Base-by-base conservation (phyloP, 2,797 vertebrate genomes). In the Gadopsis marmoratus region DNA sequence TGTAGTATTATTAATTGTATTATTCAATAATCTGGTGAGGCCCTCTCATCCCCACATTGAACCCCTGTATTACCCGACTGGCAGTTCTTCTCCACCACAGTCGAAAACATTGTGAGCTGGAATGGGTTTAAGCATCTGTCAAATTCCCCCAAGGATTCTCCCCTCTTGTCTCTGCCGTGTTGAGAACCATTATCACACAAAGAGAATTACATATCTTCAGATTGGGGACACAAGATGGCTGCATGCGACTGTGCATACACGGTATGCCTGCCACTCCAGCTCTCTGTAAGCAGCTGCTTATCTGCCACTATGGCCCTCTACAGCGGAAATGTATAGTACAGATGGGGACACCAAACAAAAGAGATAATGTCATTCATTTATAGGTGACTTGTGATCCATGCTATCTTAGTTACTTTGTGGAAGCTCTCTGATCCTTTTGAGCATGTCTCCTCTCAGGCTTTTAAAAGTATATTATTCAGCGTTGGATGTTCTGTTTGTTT, bases 211-310 rank as follows among this genome's bases (percentile, higher is more conserved):
- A 89, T 84, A 79, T 83, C 70, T 67, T 55, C 84, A 88, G 83
- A 94, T 78, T 86, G 86, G 68, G 81, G 85, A 55, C 89, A 89
- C 85, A 92, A 87, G 83, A 93, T 91, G 91, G 88, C 83, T 85
- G 75, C 73, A 82, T 85, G 73, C 89, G 89, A 86, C 82, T 65
- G 75, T 78, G 83, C 82, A 83, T 86, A 72, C 74, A 68, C 71
- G 56, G 67, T 77, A 64, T 66, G 76, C 62, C 74, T 86, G 85
- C 74, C 82, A 83, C 84, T 84, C 80, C 75, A 71, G 71, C 79
- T 84, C 47, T 71, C 75, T 84, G 69, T 86, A 89, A 88, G 77
- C 80, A 3, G 31, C 64, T 50, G 61, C 86, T 86, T 77, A 87
- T 90, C 86, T 89, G 75, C 41, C 71, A 75, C 85, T 64, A 39